Percentiles rank a stretch among this genome's conserved stretches.
Evolutionary conservation across 2,113 vertebrate genomes (phyloP).

Genomic region (Chamaea fasciata): DNA sequence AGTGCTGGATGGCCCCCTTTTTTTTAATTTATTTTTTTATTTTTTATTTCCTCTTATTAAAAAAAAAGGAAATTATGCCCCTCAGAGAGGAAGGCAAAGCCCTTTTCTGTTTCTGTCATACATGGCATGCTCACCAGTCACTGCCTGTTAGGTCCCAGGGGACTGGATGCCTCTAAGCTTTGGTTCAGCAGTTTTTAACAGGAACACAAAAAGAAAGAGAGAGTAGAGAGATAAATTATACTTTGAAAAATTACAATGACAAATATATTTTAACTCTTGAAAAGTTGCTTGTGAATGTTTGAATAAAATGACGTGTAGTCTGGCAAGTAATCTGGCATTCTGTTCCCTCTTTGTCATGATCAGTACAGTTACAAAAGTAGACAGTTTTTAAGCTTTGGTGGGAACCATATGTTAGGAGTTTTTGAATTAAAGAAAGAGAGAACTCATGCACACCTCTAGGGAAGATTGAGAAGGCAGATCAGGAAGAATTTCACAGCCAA

Average conservation of each 20-base stretch:
- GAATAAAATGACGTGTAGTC: neutral
- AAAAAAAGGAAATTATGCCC: neutral
- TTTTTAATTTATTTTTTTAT: neutral
- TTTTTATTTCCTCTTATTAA: neutral
- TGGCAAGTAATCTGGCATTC: neutral
- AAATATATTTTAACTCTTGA: neutral
- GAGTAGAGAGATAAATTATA: neutral
- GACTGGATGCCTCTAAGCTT: neutral
- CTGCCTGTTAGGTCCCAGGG: neutral
- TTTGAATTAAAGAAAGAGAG: neutral
- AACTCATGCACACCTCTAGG: neutral
- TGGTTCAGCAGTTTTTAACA: neutral
- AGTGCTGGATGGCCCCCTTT: neutral
- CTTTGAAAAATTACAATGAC: neutral
- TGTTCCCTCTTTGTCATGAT: neutral
- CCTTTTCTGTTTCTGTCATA: neutral
- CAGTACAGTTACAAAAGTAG: neutral
- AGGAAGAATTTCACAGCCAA: conserved; percentile 19
- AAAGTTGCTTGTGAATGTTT: neutral
- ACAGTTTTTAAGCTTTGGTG: conserved; percentile 13
- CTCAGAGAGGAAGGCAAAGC: neutral
- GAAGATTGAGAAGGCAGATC: neutral
- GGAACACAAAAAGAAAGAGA: neutral
- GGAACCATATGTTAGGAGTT: neutral
- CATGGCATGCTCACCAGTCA: neutral